Base-by-base conservation (phyloP, 2,113 vertebrate genomes). In the Heptranchias perlo region DNA sequence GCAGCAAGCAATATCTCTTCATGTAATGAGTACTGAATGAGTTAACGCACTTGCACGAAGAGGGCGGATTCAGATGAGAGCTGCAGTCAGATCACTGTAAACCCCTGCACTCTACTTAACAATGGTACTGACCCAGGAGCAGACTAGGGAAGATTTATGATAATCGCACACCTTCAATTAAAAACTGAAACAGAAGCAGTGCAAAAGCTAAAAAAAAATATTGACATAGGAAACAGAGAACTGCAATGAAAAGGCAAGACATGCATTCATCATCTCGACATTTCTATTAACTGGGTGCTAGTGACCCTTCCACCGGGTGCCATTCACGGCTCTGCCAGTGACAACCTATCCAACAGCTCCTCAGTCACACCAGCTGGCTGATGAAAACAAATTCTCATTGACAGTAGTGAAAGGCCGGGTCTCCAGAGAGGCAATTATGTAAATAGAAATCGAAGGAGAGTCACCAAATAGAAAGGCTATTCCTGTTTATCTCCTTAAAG, bases 181-280 rank as follows among this genome's bases (percentile, higher is more conserved):
- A 95, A 69, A 52, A 73, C 94, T 95, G 64, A 95, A 95, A 95
- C 44, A 35, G 65, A 52, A 95, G 18, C 62, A 28, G 62, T 94
- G n/a, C 39, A 52, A 95, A 69, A 69, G 94, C 65, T 94, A 67
- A 31, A 69, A 94, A 62, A 28, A 94, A 94, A 47, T 67, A 94
- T 67, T 47, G 93, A 94, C 93, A 67, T 62, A 73, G 94, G 94
- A 67, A 95, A 69, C 2, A 69, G 94, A 95, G 94, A 49, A 1
- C 64, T 69, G 25, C 91, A 54, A 64, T 96, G 69, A 96, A 96
- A 96, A 89, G 96, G 96, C 67, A 16, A 10, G 11, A 10, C 0
- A 0, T 65, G 76, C 94, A 96, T 96, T 86, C 96, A 65, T 97
- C 96, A 86, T 73, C 39, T 58, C 96, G 96, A 89, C 96, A 54